Percentiles rank a stretch among this genome's conserved stretches.
Conservation (phyloP, 2,113 vertebrate species). For the Eidolon helvum region DNA sequence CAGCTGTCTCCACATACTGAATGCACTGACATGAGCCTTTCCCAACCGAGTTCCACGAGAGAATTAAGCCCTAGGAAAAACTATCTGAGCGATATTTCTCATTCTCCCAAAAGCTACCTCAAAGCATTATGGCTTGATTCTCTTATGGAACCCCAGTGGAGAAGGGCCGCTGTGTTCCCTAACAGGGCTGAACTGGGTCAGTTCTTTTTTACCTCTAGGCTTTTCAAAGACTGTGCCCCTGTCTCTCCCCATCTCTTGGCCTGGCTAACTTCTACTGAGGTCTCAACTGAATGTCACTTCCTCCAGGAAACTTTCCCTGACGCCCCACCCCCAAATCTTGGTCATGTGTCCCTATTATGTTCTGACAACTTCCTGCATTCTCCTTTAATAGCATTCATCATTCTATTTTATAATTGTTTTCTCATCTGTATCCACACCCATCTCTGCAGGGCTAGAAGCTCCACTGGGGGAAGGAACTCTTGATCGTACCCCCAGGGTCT, state of each 20-base stretch:
- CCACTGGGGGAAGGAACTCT: neutral
- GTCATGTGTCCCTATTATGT: neutral
- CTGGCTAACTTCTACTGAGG: neutral
- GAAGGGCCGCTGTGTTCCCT: neutral
- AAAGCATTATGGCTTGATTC: neutral
- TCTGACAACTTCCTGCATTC: neutral
- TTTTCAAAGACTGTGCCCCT: neutral
- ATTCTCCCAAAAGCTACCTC: neutral
- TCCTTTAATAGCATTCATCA: neutral
- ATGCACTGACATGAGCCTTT: neutral
- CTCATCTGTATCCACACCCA: neutral
- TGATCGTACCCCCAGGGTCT: neutral
- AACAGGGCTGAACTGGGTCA: neutral
- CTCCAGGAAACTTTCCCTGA: neutral
- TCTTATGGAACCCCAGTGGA: neutral
- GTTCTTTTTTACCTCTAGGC: neutral
- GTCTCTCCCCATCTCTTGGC: neutral
- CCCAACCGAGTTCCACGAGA: neutral
- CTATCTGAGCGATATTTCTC: neutral
- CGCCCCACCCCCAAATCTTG: neutral
- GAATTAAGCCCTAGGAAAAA: neutral
- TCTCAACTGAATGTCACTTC: neutral
- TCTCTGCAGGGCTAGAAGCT: neutral
- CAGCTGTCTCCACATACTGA: neutral
- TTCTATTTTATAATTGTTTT: conserved; percentile 22